These are phyloP conservation scores for Hippasteria phrygiana DNA, from an alignment of 53 echinoderm and acorn worm genomes.

Conservation along the genomic window DNA sequence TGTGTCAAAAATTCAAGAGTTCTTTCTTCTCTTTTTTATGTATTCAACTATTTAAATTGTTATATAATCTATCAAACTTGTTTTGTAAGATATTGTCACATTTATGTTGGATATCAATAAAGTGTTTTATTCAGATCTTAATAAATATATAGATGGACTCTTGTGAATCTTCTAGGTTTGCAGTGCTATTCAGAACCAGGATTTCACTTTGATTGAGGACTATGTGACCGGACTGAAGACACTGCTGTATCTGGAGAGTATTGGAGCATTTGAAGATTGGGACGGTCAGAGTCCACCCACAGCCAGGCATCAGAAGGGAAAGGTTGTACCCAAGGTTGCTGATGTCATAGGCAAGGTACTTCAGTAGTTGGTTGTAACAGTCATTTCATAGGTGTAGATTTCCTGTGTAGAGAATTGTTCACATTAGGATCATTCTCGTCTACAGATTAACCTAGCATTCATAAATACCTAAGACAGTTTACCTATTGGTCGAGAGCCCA, in stretches of 20 bases:
- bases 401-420: too few relatives aligned
- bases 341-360: constrained; percentile 95
- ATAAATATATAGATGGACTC: not conserved
- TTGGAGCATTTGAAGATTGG: constrained; percentile 86
- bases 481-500: too few relatives aligned
- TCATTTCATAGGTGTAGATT: not conserved
- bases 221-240: constrained; percentile 92
- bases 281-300: constrained; percentile 98
- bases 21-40: too few relatives aligned
- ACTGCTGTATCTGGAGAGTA: constrained; percentile 86
- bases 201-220: constrained; percentile 95
- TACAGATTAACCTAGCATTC: too few relatives aligned
- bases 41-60: too few relatives aligned
- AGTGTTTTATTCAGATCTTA: too few relatives aligned
- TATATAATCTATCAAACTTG: too few relatives aligned
- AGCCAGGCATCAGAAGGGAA: constrained; percentile 92
- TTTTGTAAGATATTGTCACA: too few relatives aligned
- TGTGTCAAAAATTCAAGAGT: too few relatives aligned
- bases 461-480: too few relatives aligned
- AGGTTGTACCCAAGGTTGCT: constrained; percentile 79
- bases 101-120: too few relatives aligned
- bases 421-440: too few relatives aligned
- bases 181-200: constrained; percentile 99
- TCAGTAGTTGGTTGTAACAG: not conserved
- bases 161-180: constrained; percentile 72